Percentiles rank a stretch among this genome's conserved stretches.
Evolutionary conservation across 1,140 invertebrate species (phyloP).

Genomic region (Pogonus chalceus): DNA sequence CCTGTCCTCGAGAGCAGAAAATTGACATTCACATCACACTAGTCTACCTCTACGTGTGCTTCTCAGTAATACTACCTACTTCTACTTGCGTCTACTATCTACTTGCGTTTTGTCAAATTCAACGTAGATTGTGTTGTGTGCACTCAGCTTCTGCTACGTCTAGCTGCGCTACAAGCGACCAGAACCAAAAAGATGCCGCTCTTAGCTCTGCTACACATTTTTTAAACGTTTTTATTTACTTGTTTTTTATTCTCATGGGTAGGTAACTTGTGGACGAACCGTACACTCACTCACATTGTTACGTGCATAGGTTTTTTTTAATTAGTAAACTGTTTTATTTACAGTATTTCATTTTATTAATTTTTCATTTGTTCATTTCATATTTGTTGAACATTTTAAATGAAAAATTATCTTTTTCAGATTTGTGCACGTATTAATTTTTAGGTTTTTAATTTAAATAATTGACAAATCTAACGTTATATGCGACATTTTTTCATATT

Average conservation of each 20-base stretch:
- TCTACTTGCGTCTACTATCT: not conserved
- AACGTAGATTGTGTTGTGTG: not conserved
- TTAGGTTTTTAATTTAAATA: too few relatives aligned
- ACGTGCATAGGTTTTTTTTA: not conserved
- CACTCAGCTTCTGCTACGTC: not conserved
- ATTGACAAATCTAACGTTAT: too few relatives aligned
- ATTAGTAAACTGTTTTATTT: too few relatives aligned
- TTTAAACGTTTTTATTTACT: conserved; percentile 1
- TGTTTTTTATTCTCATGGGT: conserved; percentile 2
- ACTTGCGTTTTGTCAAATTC: not conserved
- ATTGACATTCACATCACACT: conserved; percentile 2
- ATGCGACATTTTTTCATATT: too few relatives aligned
- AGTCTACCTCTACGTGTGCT: not conserved
- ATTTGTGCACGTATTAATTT: too few relatives aligned
- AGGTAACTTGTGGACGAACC: conserved; percentile 1
- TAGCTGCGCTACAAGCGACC: not conserved
- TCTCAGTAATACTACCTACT: not conserved
- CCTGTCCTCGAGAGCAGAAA: not conserved
- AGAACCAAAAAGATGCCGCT: not conserved
- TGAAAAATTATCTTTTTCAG: too few relatives aligned
- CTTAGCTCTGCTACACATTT: not conserved
- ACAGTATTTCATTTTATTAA: too few relatives aligned
- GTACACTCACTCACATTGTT: not conserved
- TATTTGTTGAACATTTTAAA: too few relatives aligned
- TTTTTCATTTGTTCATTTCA: too few relatives aligned